phyloP scores from a whole-genome alignment of 2,888 invertebrate species.

The Amblyjoppa proteus region DNA sequence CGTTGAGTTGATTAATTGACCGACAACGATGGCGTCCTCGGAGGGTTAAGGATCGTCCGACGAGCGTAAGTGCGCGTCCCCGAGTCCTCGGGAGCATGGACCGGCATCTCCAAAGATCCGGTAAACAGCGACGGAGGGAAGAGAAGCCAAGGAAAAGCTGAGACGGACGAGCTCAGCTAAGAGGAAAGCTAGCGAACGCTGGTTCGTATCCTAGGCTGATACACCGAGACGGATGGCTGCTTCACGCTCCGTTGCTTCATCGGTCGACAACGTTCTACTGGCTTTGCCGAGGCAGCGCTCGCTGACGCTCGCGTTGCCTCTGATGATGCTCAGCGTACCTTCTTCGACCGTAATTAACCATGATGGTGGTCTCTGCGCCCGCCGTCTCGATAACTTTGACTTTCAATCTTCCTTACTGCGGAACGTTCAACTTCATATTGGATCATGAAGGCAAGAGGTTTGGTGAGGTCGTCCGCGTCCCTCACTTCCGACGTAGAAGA shows the following conservation, averaged over 20 bases:
- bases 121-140: background rate
- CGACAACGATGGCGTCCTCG: constrained; percentile 25
- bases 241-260: constrained; percentile 19
- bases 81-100: constrained; percentile 3
- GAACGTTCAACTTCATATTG: background rate
- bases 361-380: background rate
- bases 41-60: constrained; percentile 10
- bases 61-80: background rate
- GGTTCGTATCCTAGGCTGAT: constrained; percentile 3
- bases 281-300: background rate
- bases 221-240: constrained; percentile 18
- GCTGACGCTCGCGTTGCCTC: background rate
- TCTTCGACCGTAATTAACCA: constrained; percentile 17
- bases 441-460: background rate
- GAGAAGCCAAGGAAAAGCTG: background rate
- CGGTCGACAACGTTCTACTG: background rate
- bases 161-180: background rate
- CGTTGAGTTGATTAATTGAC: constrained; percentile 81
- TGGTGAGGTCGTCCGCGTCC: background rate
- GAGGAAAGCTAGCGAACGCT: background rate
- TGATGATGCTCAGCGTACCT: background rate
- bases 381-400: constrained; percentile 19
- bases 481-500: background rate
- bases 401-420: constrained; percentile 3
- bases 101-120: background rate